Conservation (phyloP, 2,113 vertebrate species). For the Phasianus colchicus region DNA sequence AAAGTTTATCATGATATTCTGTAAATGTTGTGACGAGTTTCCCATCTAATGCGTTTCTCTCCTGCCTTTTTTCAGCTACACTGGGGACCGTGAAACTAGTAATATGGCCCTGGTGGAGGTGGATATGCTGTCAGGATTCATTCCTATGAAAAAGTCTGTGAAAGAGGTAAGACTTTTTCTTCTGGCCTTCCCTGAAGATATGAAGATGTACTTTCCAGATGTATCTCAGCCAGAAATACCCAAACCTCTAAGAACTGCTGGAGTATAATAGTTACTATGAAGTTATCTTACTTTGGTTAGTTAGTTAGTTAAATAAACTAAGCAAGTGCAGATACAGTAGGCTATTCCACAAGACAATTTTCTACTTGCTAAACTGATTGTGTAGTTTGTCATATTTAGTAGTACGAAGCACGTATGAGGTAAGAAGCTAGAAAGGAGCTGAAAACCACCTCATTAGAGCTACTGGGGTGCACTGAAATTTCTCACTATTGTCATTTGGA, state of each 20-base stretch:
- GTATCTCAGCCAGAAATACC: background rate
- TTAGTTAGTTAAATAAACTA: background rate
- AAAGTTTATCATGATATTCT: background rate
- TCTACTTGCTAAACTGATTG: background rate
- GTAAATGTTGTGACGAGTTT: background rate
- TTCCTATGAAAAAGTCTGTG: conserved; percentile 31
- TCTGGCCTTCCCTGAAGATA: background rate
- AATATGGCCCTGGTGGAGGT: conserved; percentile 55
- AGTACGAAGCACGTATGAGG: background rate
- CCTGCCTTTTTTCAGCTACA: background rate
- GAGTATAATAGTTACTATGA: background rate
- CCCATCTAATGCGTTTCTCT: background rate
- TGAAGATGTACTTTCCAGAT: background rate
- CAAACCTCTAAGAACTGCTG: background rate
- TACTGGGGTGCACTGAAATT: background rate
- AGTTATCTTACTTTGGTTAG: background rate
- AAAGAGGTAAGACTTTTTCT: background rate
- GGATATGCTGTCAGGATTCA: conserved; percentile 55
- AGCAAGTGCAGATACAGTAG: background rate
- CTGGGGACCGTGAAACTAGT: conserved; percentile 4
- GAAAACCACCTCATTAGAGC: background rate
- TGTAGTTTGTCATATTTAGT: background rate
- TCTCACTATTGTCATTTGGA: background rate
- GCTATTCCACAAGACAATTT: background rate
- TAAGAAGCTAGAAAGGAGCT: background rate